phyloP scores from a whole-genome alignment of 2,797 vertebrate genomes.

The Sylvia borin region DNA sequence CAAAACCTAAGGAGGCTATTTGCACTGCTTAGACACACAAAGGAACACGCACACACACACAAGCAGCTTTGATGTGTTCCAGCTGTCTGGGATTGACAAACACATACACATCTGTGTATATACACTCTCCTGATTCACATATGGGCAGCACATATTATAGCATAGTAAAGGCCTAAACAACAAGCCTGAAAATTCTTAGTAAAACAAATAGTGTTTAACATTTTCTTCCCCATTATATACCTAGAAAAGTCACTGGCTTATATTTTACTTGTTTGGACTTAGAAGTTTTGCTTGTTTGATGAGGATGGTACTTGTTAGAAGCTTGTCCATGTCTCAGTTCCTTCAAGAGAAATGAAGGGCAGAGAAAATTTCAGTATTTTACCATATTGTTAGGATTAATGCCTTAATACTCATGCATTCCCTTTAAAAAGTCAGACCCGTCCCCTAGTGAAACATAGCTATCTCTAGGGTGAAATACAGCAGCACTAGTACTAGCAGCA shows the following conservation, averaged over 20 bases:
- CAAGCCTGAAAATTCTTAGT: background rate
- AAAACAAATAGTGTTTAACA: background rate
- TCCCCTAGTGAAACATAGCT: background rate
- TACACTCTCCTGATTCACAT: background rate
- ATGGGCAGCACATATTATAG: background rate
- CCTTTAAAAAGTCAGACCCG: background rate
- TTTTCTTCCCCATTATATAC: background rate
- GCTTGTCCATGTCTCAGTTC: background rate
- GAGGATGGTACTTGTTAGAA: background rate
- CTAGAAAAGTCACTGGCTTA: background rate
- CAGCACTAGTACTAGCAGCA: background rate
- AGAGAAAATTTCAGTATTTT: background rate
- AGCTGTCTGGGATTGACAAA: background rate
- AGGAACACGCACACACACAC: background rate
- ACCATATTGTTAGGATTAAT: background rate
- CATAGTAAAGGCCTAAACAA: background rate
- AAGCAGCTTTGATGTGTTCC: background rate
- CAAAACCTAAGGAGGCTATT: background rate
- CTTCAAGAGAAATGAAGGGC: slow-evolving; percentile 7
- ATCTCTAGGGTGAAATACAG: background rate
- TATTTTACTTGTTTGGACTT: background rate
- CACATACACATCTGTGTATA: background rate
- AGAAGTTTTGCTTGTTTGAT: background rate
- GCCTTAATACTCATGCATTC: background rate
- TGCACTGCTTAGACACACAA: background rate